phyloP scores from a whole-genome alignment of 2,888 invertebrate genomes.

The Prosapia bicincta region DNA sequence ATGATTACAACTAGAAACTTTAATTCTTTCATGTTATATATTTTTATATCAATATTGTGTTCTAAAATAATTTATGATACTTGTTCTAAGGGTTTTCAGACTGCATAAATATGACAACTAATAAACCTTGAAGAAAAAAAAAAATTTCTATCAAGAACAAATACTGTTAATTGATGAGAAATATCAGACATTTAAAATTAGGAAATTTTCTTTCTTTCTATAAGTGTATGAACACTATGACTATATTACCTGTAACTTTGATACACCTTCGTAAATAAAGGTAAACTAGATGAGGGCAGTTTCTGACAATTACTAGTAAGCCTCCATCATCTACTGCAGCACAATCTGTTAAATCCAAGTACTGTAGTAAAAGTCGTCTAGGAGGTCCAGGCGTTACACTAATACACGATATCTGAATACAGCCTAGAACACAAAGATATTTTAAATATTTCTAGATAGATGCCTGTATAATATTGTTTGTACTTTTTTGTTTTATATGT shows the following conservation, averaged over 20 bases:
- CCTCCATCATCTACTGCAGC: slow-evolving; percentile 79
- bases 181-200: too few species aligned
- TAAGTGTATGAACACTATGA: too few species aligned
- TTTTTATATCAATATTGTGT: too few species aligned
- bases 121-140: not conserved
- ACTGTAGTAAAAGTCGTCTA: slow-evolving; percentile 71
- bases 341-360: slow-evolving; percentile 89
- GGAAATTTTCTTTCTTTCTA: too few species aligned
- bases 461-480: too few species aligned
- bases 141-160: not conserved
- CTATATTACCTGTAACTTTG: slow-evolving; percentile 72
- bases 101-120: too few species aligned
- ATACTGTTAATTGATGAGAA: not conserved
- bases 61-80: too few species aligned
- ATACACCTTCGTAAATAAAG: slow-evolving; percentile 84
- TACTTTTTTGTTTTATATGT: too few species aligned
- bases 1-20: too few species aligned
- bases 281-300: slow-evolving; percentile 83
- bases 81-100: too few species aligned
- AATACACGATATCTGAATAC: slow-evolving; percentile 75
- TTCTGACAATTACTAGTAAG: slow-evolving; percentile 76
- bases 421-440: slow-evolving; percentile 50
- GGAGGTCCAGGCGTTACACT: slow-evolving; percentile 60
- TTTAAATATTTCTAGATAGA: too few species aligned
- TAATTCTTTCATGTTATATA: too few species aligned